Conservation (phyloP, 2,113 vertebrate species). For the Lophotis ruficrista region DNA sequence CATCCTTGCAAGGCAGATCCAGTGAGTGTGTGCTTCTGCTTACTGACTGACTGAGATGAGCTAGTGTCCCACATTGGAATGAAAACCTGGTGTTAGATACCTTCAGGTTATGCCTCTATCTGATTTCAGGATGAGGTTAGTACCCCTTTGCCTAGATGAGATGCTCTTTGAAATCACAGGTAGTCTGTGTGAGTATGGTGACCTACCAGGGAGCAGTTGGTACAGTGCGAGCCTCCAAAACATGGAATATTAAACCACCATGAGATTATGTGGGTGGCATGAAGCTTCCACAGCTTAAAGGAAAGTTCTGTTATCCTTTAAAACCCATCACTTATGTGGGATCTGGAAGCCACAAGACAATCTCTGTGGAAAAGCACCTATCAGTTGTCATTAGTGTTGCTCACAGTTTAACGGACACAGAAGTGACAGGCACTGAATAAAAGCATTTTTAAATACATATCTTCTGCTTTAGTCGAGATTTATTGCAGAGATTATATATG, state of each 20-base stretch:
- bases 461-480: constrained; percentile 57
- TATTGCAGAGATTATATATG: constrained; percentile 40
- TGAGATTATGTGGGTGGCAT: not conserved
- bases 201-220: not conserved
- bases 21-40: not conserved
- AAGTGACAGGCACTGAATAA: constrained; percentile 55
- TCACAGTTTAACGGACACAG: not conserved
- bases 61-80: not conserved
- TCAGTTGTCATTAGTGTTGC: constrained; percentile 35
- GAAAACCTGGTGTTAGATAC: not conserved
- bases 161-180: not conserved
- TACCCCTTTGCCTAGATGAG: not conserved
- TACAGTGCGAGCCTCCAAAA: not conserved
- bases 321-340: not conserved
- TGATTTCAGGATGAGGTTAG: not conserved
- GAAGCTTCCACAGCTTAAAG: not conserved
- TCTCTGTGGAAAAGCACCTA: not conserved
- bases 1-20: not conserved
- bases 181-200: not conserved
- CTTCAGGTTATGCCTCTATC: not conserved
- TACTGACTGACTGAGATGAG: not conserved
- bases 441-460: constrained; percentile 43
- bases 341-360: not conserved
- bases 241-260: not conserved
- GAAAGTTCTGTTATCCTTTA: not conserved